These are phyloP conservation scores for Melieria crassipennis DNA, from an alignment of 2,888 invertebrate genomes.

Conservation along the genomic window DNA sequence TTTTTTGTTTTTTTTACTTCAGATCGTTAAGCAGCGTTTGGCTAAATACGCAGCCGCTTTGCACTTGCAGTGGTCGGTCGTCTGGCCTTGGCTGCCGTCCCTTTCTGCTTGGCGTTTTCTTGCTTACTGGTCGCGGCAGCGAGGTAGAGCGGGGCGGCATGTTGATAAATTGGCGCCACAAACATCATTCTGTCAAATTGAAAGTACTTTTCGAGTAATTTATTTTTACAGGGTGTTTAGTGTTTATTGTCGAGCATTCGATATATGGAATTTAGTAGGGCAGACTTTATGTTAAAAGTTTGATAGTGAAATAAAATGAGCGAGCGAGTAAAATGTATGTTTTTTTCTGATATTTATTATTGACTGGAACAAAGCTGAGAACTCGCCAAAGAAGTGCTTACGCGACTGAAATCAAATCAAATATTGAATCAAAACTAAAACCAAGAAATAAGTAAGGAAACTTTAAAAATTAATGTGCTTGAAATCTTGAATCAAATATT, in stretches of 20 bases:
- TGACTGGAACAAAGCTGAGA: too few species aligned
- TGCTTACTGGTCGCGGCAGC: background rate
- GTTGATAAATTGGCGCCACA: constrained; percentile 22
- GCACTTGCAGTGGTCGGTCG: background rate
- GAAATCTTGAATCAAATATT: too few species aligned
- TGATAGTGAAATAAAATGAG: too few species aligned
- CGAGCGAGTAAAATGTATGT: too few species aligned
- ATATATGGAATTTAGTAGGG: too few species aligned
- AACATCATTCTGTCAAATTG: constrained; percentile 2
- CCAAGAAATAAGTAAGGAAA: background rate
- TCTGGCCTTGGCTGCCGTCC: background rate
- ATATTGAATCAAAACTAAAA: background rate
- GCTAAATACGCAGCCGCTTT: constrained; percentile 1
- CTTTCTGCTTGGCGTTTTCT: background rate
- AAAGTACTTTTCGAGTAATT: constrained; percentile 3
- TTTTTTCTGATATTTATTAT: too few species aligned
- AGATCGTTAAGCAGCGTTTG: constrained; percentile 17
- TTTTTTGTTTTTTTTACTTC: constrained; percentile 22
- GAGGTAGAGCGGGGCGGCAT: too few species aligned
- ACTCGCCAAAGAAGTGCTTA: too few species aligned
- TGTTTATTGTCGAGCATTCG: background rate
- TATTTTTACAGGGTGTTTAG: constrained; percentile 16
- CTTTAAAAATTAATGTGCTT: background rate
- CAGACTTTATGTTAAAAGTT: too few species aligned
- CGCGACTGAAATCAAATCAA: too few species aligned